Conservation (phyloP, 37 sponge, comb jelly and placozoan species). For the Axinella damicornis region DNA sequence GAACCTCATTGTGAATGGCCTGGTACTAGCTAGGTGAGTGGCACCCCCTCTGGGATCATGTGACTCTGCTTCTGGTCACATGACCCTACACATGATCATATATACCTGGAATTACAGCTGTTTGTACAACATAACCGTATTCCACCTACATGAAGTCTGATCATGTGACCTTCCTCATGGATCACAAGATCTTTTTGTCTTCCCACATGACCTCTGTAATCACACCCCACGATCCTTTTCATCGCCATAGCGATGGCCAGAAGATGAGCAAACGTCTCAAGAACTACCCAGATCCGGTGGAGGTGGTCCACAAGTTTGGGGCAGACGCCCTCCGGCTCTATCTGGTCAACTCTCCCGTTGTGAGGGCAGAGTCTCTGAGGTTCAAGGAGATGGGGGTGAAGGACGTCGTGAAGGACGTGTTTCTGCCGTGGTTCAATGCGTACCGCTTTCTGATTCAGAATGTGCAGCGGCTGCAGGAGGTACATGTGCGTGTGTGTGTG, state of each 20-base stretch:
- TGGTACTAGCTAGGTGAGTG: constrained; percentile 88
- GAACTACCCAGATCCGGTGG: constrained; percentile 97
- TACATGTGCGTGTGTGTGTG: constrained; percentile 1
- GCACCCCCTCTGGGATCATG: neutral
- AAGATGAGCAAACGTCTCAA: constrained; percentile 99
- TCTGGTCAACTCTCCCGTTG: constrained; percentile 96
- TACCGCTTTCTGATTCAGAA: constrained; percentile 98
- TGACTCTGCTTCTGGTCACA: no score
- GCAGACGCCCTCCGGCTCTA: constrained; percentile 96
- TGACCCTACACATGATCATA: no score
- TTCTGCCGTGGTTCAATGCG: constrained; percentile 99
- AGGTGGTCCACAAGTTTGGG: constrained; percentile 89
- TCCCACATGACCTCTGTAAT: no score
- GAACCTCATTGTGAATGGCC: constrained; percentile 98
- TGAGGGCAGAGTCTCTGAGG: constrained; percentile 91
- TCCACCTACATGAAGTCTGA: no score
- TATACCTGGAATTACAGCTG: no score
- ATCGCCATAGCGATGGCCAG: constrained; percentile 80
- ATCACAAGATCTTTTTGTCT: no score
- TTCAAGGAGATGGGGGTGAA: constrained; percentile 96
- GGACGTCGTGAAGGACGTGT: constrained; percentile 97
- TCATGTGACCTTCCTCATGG: no score
- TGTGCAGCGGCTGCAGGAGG: constrained; percentile 73
- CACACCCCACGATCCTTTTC: no score
- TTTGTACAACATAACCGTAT: no score